Evolutionary conservation across 2,888 invertebrate genomes (phyloP).

Genomic region (Fragum fragum): DNA sequence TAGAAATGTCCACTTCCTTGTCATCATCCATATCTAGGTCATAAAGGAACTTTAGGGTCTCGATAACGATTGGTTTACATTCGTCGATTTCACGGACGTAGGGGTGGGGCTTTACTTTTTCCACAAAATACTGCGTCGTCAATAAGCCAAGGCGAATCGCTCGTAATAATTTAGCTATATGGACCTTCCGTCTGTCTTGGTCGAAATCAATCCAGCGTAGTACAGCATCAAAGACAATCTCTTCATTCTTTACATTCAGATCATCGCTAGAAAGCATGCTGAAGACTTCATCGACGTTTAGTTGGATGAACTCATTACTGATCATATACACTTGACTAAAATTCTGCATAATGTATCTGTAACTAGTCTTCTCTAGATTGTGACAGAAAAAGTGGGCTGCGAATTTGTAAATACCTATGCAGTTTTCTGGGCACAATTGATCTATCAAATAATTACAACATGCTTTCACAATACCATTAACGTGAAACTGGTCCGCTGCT

Average conservation of each 20-base stretch:
- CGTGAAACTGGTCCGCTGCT: constrained; percentile 95
- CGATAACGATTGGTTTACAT: constrained; percentile 95
- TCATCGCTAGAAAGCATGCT: constrained; percentile 82
- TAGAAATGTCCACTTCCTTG: constrained; percentile 89
- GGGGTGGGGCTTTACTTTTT: constrained; percentile 92
- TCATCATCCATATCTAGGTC: constrained; percentile 95
- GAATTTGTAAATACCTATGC: constrained; percentile 94
- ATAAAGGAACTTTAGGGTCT: constrained; percentile 96
- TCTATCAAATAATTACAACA: constrained; percentile 93
- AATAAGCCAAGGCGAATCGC: constrained; percentile 89
- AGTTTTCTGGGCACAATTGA: constrained; percentile 92
- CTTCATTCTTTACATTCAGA: constrained; percentile 85
- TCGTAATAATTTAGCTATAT: constrained; percentile 90
- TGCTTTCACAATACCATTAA: constrained; percentile 93
- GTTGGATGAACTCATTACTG: constrained; percentile 86
- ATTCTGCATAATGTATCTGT: constrained; percentile 90
- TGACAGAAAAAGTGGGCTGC: constrained; percentile 92
- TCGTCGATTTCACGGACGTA: constrained; percentile 92
- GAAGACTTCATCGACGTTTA: constrained; percentile 87
- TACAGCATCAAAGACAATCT: constrained; percentile 88
- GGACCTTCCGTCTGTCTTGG: constrained; percentile 91
- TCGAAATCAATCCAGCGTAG: constrained; percentile 94
- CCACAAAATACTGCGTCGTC: constrained; percentile 96
- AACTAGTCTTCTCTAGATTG: constrained; percentile 91
- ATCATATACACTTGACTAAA: constrained; percentile 76